A percentile compares a stretch with the other conserved stretches of the same genome.
Evolutionary conservation across 92 coral and sea anemone genomes (phyloP).

Genomic region (Zoanthus solanderi): DNA sequence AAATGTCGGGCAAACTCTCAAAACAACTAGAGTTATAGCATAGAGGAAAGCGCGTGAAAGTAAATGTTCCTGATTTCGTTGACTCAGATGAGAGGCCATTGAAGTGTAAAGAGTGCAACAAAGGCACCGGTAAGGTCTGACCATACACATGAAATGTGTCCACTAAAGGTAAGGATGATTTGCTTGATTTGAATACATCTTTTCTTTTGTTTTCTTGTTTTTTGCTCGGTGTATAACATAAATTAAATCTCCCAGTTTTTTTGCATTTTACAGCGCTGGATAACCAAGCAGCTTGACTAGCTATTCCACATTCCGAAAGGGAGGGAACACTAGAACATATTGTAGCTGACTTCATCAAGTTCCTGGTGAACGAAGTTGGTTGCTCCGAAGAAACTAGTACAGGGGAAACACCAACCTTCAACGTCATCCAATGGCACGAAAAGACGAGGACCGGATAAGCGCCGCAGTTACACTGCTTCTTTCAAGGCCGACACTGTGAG

Average conservation of each 20-base stretch:
- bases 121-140: conserved; percentile 23
- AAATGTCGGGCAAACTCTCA: conserved; percentile 25
- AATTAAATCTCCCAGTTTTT: conserved; percentile 18
- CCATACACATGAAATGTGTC: conserved; percentile 3
- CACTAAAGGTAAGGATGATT: conserved; percentile 11
- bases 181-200: conserved; percentile 15
- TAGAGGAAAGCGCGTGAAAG: conserved; percentile 13
- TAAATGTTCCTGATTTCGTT: conserved; percentile 18
- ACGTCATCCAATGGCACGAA: conserved; percentile 30
- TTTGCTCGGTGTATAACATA: conserved; percentile 17
- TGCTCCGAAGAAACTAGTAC: conserved; percentile 39
- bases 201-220: not conserved
- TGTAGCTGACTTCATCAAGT: conserved; percentile 15
- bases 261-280: conserved; percentile 29
- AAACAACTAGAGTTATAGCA: conserved; percentile 10
- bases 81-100: conserved; percentile 23
- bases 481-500: conserved; percentile 34
- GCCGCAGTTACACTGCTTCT: conserved; percentile 34
- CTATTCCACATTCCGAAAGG: conserved; percentile 24
- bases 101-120: conserved; percentile 20
- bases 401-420: conserved; percentile 28
- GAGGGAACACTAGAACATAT: conserved; percentile 23
- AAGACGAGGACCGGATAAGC: conserved; percentile 40
- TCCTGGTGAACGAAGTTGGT: conserved; percentile 37
- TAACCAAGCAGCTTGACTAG: conserved; percentile 22